These are phyloP conservation scores for Athrips mouffetella DNA, from an alignment of 2,888 invertebrate genomes.

Conservation along the genomic window DNA sequence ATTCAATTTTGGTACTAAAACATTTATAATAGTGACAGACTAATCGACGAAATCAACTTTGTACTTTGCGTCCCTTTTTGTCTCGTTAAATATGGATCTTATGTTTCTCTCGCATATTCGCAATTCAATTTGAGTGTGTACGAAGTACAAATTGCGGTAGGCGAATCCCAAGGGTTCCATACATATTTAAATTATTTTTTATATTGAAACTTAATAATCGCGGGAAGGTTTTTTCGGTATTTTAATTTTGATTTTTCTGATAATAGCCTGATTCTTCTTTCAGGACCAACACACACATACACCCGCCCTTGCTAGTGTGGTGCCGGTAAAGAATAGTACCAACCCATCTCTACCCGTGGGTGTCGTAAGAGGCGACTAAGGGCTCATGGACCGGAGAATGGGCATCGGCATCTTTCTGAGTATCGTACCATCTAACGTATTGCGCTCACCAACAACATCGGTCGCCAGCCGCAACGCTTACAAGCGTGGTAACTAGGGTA, in stretches of 20 bases:
- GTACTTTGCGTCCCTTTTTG: constrained; percentile 18
- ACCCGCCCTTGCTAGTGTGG: too few species aligned
- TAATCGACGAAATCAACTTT: constrained; percentile 22
- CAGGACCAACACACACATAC: too few species aligned
- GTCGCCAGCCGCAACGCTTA: too few species aligned
- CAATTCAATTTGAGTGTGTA: constrained; percentile 62
- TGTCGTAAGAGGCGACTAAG: too few species aligned
- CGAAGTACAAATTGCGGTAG: constrained; percentile 63
- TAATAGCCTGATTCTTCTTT: too few species aligned
- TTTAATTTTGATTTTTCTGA: background rate
- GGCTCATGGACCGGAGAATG: too few species aligned
- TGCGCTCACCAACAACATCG: too few species aligned
- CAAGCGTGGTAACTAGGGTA: too few species aligned
- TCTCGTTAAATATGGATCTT: constrained; percentile 18
- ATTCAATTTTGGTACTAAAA: constrained; percentile 30
- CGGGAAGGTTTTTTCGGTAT: constrained; percentile 35
- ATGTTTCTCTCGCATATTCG: constrained; percentile 41
- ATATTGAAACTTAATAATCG: constrained; percentile 45
- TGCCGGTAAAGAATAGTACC: too few species aligned
- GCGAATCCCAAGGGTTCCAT: constrained; percentile 55
- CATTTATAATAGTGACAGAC: constrained; percentile 26
- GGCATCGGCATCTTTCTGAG: too few species aligned
- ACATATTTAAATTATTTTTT: constrained; percentile 66
- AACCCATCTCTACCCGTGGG: too few species aligned
- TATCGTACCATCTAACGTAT: too few species aligned